phyloP scores from a whole-genome alignment of 2,888 invertebrate species.

The Ophraella communa region DNA sequence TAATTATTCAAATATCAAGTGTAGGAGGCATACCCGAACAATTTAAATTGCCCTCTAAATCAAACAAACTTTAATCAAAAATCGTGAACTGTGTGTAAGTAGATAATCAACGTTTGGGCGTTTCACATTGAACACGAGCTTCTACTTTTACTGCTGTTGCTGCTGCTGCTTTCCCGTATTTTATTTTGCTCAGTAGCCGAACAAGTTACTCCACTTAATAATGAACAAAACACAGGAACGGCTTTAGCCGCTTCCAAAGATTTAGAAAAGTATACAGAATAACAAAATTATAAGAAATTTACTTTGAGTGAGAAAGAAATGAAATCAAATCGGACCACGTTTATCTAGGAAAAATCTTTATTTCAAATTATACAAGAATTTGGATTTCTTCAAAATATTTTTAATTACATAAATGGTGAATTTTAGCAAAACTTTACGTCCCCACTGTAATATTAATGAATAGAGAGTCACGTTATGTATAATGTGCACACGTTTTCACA shows the following conservation, averaged over 20 bases:
- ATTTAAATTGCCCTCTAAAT: background rate
- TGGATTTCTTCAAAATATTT: too few species aligned
- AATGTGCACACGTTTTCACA: too few species aligned
- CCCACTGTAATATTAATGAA: too few species aligned
- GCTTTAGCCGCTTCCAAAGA: background rate
- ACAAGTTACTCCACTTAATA: conserved; percentile 3
- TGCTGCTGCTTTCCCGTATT: conserved; percentile 2
- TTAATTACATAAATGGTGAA: too few species aligned
- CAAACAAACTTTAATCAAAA: background rate
- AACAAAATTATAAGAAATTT: background rate
- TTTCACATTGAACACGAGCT: conserved; percentile 6
- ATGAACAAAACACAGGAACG: background rate
- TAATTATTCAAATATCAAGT: background rate
- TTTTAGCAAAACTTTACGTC: too few species aligned
- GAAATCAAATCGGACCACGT: too few species aligned
- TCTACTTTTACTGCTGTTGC: background rate
- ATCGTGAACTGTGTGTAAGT: background rate
- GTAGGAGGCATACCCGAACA: background rate
- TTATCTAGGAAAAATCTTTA: too few species aligned
- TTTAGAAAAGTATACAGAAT: background rate
- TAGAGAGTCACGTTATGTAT: too few species aligned
- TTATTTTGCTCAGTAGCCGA: conserved; percentile 5
- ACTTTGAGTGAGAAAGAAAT: too few species aligned
- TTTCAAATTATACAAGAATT: too few species aligned
- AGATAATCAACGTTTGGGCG: background rate